phyloP scores from a whole-genome alignment of 2,888 invertebrate species.

The Dasypogon diadema region DNA sequence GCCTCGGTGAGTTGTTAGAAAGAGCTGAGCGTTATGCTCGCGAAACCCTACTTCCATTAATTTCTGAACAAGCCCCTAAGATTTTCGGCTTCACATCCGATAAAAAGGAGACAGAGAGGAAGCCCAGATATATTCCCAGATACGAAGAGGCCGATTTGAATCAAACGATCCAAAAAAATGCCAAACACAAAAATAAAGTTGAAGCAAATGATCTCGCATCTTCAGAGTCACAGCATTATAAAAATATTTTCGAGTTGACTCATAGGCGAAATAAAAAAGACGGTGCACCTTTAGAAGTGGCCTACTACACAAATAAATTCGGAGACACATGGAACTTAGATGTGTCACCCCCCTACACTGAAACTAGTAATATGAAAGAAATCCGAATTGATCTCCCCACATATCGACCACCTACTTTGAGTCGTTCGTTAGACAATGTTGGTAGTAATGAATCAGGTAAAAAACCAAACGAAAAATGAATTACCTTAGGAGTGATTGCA shows the following conservation, averaged over 20 bases:
- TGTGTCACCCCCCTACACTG: background rate
- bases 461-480: slow-evolving; percentile 1
- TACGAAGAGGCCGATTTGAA: slow-evolving; percentile 62
- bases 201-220: slow-evolving; percentile 52
- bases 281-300: slow-evolving; percentile 57
- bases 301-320: slow-evolving; percentile 60
- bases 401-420: slow-evolving; percentile 68
- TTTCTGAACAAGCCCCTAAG: slow-evolving; percentile 83
- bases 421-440: background rate
- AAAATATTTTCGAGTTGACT: slow-evolving; percentile 64
- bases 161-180: slow-evolving; percentile 35
- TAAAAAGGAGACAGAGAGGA: slow-evolving; percentile 63
- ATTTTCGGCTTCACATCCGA: slow-evolving; percentile 74
- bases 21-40: slow-evolving; percentile 85
- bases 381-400: slow-evolving; percentile 74
- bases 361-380: slow-evolving; percentile 52
- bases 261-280: slow-evolving; percentile 52
- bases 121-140: slow-evolving; percentile 77
- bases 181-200: background rate
- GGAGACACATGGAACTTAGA: slow-evolving; percentile 40
- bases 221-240: slow-evolving; percentile 59
- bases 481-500: background rate
- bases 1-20: slow-evolving; percentile 82
- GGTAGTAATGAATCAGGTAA: background rate
- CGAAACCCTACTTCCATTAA: slow-evolving; percentile 80